Base-by-base conservation (phyloP, 2,888 invertebrate genomes). In the Cephus pygmeus region DNA sequence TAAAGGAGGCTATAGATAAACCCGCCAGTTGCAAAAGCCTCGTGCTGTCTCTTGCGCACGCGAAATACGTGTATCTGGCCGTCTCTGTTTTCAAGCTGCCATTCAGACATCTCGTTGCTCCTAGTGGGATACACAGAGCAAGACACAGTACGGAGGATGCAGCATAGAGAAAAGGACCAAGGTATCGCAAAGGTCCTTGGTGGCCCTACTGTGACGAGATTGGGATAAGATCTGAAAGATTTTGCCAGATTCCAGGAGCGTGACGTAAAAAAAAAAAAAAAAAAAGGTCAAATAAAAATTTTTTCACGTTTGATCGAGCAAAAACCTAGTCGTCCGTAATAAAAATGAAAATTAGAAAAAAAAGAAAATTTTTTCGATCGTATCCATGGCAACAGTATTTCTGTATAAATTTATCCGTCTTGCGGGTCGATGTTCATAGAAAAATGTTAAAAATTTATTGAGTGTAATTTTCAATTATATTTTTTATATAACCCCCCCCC, bases 1-100 rank as follows among this genome's bases (percentile, higher is more conserved):
- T 76, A 76, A 73, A 31, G 68, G 35, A 56, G 77, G 77, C 80
- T 80, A 80, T 77, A 80, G 80, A 80, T 80, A 80, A 79, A 80
- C 77, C 76, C 77, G 75, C 75, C 56, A 74, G 77, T 77, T 79
- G 79, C 71, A 33, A 71, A 71, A 71, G 71, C 71, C 71, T 71
- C 71, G 71, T 11, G 15, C 1, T 71, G 71, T 71, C 33, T 31
- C 56, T 56, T 56, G 9, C 23, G 56, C 56, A 6, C 33, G 31
- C 3, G 71, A 31, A 4, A 23, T 3, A 12, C 3, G 12, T 35
- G 35, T 3, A 71, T 34, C 0, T 31, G 11, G 6, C 31, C 33
- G 33, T 31, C 71, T 31, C 71, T 56, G 9, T 71, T 31, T 34
- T 71, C 71, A 12, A 56, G 31, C 23, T 71, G 71, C 71, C 71